These are phyloP conservation scores for Aphidoletes aphidimyza DNA, from an alignment of 2,888 invertebrate species.

Conservation along the genomic window DNA sequence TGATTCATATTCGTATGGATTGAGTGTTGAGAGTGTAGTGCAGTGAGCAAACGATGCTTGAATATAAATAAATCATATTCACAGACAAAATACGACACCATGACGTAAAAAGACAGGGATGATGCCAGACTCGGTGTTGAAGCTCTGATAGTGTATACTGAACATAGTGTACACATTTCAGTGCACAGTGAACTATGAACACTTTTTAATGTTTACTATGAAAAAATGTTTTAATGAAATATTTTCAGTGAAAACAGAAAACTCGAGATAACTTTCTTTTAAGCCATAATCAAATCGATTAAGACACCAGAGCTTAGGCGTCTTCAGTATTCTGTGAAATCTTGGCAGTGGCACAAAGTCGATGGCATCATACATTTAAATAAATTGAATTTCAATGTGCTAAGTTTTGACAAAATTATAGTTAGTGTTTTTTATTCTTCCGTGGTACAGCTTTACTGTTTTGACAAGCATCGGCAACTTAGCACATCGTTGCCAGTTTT, in stretches of 20 bases:
- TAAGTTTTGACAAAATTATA: neutral
- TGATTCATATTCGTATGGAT: neutral
- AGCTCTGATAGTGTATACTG: too few species aligned
- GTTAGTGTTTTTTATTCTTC: neutral
- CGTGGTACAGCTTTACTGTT: neutral
- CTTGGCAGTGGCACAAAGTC: neutral
- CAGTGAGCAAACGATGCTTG: neutral
- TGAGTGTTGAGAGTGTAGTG: neutral
- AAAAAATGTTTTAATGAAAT: too few species aligned
- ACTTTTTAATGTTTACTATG: too few species aligned
- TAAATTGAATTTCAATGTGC: constrained; percentile 27
- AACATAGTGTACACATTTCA: too few species aligned
- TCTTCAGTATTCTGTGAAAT: neutral
- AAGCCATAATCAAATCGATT: neutral
- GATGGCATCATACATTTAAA: neutral
- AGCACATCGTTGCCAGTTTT: neutral
- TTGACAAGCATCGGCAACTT: neutral
- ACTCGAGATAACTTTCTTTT: too few species aligned
- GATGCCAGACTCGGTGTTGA: too few species aligned
- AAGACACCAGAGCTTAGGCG: neutral
- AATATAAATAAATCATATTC: constrained; percentile 36
- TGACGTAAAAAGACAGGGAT: neutral
- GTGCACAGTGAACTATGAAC: too few species aligned
- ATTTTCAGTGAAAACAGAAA: too few species aligned
- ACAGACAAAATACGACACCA: neutral